phyloP scores from a whole-genome alignment of 2,888 invertebrate genomes.

The Andrena dorsata region DNA sequence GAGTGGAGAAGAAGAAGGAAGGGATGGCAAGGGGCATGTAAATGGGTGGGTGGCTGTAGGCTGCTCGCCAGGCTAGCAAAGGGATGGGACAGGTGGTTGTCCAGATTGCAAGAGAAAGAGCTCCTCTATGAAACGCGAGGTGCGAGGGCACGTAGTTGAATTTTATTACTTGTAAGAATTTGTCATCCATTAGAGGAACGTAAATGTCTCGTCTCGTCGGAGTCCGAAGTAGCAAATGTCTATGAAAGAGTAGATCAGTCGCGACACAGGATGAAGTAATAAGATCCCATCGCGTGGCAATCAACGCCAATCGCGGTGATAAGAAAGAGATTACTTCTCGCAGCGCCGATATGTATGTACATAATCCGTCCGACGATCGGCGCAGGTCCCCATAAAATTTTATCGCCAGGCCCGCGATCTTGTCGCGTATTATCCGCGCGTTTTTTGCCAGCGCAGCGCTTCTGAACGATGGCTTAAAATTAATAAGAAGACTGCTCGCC shows the following conservation, averaged over 20 bases:
- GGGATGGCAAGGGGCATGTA: neutral
- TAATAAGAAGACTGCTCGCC: neutral
- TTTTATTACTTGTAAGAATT: no score
- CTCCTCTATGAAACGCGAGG: neutral
- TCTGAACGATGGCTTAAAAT: conserved; percentile 11
- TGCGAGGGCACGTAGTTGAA: no score
- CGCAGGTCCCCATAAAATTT: conserved; percentile 3
- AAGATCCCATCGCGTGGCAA: conserved; percentile 16
- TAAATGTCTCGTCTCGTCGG: no score
- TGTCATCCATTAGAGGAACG: no score
- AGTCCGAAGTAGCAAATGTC: neutral
- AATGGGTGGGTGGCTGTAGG: conserved; percentile 10
- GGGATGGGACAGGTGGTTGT: neutral
- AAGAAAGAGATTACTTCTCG: conserved; percentile 9
- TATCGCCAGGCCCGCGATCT: neutral
- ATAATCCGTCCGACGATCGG: conserved; percentile 10
- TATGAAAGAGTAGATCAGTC: neutral
- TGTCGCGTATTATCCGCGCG: neutral
- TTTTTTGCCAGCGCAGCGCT: conserved; percentile 11
- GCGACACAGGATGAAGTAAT: conserved; percentile 22
- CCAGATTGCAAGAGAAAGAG: neutral
- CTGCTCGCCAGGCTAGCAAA: neutral
- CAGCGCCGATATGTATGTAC: neutral
- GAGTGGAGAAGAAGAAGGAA: neutral
- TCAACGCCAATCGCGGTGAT: conserved; percentile 16